Percentiles rank a stretch among this genome's conserved stretches.
Evolutionary conservation across 2,888 invertebrate species (phyloP).

Genomic region (Melanostoma scalare): DNA sequence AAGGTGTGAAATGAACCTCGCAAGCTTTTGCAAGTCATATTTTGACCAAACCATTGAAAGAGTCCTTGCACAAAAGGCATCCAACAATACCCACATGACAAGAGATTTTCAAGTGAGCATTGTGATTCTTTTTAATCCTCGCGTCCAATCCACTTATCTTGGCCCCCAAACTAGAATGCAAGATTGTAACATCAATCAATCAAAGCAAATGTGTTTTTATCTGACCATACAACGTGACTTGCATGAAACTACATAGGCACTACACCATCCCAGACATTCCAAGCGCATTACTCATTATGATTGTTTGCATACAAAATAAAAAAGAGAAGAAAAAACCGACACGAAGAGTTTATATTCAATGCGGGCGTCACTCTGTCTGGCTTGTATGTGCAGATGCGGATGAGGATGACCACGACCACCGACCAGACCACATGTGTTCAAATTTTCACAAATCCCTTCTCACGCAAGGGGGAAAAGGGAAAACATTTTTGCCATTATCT

Average conservation of each 20-base stretch:
- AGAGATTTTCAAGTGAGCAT: slow-evolving; percentile 41
- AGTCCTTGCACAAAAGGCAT: neutral
- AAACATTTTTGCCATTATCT: slow-evolving; percentile 49
- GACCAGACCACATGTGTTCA: slow-evolving; percentile 35
- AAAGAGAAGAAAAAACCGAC: neutral
- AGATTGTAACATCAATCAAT: slow-evolving; percentile 59
- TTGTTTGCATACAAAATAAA: slow-evolving; percentile 30
- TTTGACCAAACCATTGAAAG: slow-evolving; percentile 26
- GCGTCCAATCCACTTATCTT: slow-evolving; percentile 59
- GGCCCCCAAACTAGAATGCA: slow-evolving; percentile 52
- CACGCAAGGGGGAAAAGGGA: slow-evolving; percentile 3
- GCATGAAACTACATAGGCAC: slow-evolving; percentile 23
- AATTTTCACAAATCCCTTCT: slow-evolving; percentile 40
- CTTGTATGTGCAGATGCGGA: neutral
- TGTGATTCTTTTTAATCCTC: slow-evolving; percentile 27
- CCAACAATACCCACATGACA: slow-evolving; percentile 55
- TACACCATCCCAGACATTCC: slow-evolving; percentile 41
- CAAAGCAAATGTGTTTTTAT: slow-evolving; percentile 47
- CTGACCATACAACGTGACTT: slow-evolving; percentile 58
- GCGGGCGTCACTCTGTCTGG: slow-evolving; percentile 61
- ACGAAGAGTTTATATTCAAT: neutral
- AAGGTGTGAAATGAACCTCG: neutral
- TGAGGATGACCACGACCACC: neutral
- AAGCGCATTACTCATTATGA: slow-evolving; percentile 47
- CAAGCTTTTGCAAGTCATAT: slow-evolving; percentile 46